These are phyloP conservation scores for Tympanuchus pallidicinctus DNA, from an alignment of 2,113 vertebrate species.

Conservation along the genomic window DNA sequence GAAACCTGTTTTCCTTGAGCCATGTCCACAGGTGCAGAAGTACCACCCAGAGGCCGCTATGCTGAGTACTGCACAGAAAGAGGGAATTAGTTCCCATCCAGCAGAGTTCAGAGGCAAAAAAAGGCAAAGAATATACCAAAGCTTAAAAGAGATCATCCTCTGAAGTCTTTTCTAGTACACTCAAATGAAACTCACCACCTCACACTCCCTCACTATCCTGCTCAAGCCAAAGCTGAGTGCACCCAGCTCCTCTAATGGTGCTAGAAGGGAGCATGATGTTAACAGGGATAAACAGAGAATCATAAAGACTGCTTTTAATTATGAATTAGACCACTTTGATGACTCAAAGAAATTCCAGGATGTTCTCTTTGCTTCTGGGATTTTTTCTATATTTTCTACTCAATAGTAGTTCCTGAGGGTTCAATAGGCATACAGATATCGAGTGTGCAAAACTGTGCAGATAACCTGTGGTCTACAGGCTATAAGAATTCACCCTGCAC, in stretches of 20 bases:
- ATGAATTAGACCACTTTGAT: not conserved
- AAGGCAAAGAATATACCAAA: not conserved
- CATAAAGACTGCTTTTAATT: not conserved
- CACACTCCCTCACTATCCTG: not conserved
- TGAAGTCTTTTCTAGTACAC: not conserved
- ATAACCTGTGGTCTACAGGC: not conserved
- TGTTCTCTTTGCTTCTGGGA: not conserved
- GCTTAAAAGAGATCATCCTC: not conserved
- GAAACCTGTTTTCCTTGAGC: not conserved
- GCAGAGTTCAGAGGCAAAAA: not conserved
- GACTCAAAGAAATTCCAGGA: not conserved
- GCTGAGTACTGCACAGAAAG: not conserved
- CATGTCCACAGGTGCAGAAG: conserved; percentile 1
- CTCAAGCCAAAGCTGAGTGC: not conserved
- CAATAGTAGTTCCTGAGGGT: not conserved
- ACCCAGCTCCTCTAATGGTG: not conserved
- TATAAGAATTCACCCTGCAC: not conserved
- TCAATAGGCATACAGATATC: too few species aligned
- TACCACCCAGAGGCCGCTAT: conserved; percentile 27
- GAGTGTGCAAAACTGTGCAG: not conserved
- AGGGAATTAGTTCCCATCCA: not conserved
- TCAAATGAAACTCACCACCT: not conserved
- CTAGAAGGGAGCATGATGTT: not conserved
- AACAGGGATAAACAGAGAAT: not conserved
- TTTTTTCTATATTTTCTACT: not conserved